A percentile compares a stretch with the other conserved stretches of the same genome.
These are phyloP conservation scores for Porites australiensis DNA, from an alignment of 64 coral and sea anemone genomes.

Conservation along the genomic window DNA sequence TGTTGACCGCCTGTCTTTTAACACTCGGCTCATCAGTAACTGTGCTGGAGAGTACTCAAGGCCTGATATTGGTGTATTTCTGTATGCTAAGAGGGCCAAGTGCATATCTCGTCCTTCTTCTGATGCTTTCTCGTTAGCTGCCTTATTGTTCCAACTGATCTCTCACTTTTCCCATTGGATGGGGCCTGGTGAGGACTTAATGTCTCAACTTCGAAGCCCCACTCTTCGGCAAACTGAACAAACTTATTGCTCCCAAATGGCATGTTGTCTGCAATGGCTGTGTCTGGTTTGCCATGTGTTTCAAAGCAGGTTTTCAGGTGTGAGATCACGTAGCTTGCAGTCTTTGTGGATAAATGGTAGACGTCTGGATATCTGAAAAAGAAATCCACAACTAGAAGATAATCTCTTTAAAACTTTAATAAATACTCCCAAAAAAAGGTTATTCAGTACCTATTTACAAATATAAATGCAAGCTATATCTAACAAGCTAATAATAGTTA, in stretches of 20 bases:
- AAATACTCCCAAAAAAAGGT: too few species aligned
- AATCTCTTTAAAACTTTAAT: too few species aligned
- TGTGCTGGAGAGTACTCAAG: conserved; percentile 46
- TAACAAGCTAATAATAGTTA: too few species aligned
- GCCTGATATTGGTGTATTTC: conserved; percentile 33
- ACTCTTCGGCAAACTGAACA: conserved; percentile 53
- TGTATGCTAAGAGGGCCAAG: conserved; percentile 8
- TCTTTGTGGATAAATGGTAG: conserved; percentile 18
- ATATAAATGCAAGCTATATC: too few species aligned
- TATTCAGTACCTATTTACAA: too few species aligned
- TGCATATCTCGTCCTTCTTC: conserved; percentile 23
- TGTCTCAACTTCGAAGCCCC: conserved; percentile 52
- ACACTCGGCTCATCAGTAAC: conserved; percentile 14
- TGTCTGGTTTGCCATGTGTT: conserved; percentile 52
- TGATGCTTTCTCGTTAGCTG: conserved; percentile 23
- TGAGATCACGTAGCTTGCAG: conserved; percentile 38
- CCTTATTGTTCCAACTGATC: neutral
- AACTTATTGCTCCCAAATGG: conserved; percentile 70
- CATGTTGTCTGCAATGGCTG: conserved; percentile 62
- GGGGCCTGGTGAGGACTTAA: conserved; percentile 13
- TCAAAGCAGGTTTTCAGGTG: conserved; percentile 46
- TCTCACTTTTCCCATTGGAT: neutral
- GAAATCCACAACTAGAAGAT: conserved; percentile 51
- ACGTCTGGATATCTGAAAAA: conserved; percentile 64
- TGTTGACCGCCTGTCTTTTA: conserved; percentile 21